These are phyloP conservation scores for Plumapathes pennacea DNA, from an alignment of 92 coral and sea anemone species.

Conservation along the genomic window DNA sequence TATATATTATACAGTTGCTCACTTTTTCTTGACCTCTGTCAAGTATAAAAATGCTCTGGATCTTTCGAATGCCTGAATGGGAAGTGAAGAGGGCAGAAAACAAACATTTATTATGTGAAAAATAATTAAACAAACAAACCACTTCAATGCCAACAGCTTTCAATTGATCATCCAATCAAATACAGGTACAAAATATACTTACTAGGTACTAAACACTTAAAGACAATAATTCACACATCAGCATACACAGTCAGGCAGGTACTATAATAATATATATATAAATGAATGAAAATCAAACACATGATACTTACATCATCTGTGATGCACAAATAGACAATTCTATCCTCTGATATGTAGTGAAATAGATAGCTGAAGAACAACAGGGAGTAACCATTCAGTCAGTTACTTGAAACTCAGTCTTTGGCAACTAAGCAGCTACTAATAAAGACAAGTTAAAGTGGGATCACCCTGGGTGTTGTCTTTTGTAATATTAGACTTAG, in stretches of 20 bases:
- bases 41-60: slow-evolving; percentile 88
- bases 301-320: slow-evolving; percentile 92
- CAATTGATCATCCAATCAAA: not conserved
- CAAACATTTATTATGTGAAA: too few relatives aligned
- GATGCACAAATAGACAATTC: slow-evolving; percentile 83
- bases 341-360: slow-evolving; percentile 95
- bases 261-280: too few relatives aligned
- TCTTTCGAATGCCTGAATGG: slow-evolving; percentile 84
- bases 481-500: too few relatives aligned
- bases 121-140: too few relatives aligned
- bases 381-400: slow-evolving; percentile 2
- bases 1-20: not conserved
- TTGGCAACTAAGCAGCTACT: too few relatives aligned
- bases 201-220: too few relatives aligned
- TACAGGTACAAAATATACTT: not conserved
- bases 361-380: slow-evolving; percentile 79
- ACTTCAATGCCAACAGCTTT: not conserved
- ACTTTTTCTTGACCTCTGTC: slow-evolving; percentile 94
- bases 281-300: not conserved
- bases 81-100: not conserved
- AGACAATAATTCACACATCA: too few relatives aligned
- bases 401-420: not conserved
- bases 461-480: too few relatives aligned
- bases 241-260: too few relatives aligned
- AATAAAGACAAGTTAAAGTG: too few relatives aligned